Evolutionary conservation across 2,113 vertebrate species (phyloP).

Genomic region (Seriola quinqueradiata): DNA sequence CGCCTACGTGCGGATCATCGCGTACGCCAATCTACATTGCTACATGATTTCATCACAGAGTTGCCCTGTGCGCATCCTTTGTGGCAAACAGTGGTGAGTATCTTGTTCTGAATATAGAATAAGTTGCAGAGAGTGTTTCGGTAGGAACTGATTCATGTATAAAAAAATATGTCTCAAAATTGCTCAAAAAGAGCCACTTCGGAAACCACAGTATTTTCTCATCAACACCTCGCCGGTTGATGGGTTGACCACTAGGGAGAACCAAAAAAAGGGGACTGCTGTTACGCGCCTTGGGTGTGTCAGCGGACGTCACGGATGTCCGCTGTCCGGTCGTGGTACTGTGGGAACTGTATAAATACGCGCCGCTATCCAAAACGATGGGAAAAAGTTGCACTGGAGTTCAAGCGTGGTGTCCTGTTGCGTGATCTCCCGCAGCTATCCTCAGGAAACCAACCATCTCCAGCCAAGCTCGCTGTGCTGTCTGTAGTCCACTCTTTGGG

Average conservation of each 20-base stretch:
- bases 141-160: fast-evolving
- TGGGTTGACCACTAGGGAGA: background rate
- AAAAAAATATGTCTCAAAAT: background rate
- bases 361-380: conserved; percentile 61
- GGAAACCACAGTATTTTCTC: background rate
- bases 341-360: conserved; percentile 86
- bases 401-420: conserved; percentile 68
- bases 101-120: background rate
- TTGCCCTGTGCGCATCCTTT: background rate
- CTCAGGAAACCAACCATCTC: conserved; percentile 58
- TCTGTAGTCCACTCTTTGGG: background rate
- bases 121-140: background rate
- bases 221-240: background rate
- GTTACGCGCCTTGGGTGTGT: conserved; percentile 76
- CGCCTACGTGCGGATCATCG: conserved; percentile 70
- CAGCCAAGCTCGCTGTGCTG: conserved; percentile 35
- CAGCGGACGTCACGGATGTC: conserved; percentile 75
- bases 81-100: background rate
- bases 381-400: conserved; percentile 76
- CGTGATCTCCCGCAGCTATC: conserved; percentile 67
- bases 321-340: conserved; percentile 69
- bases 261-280: conserved; percentile 10
- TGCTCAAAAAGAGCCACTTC: background rate
- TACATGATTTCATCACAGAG: background rate
- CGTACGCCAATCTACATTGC: background rate